Percentiles rank a stretch among this genome's conserved stretches.
Evolutionary conservation across 2,113 vertebrate genomes (phyloP).

Genomic region (Egretta garzetta): DNA sequence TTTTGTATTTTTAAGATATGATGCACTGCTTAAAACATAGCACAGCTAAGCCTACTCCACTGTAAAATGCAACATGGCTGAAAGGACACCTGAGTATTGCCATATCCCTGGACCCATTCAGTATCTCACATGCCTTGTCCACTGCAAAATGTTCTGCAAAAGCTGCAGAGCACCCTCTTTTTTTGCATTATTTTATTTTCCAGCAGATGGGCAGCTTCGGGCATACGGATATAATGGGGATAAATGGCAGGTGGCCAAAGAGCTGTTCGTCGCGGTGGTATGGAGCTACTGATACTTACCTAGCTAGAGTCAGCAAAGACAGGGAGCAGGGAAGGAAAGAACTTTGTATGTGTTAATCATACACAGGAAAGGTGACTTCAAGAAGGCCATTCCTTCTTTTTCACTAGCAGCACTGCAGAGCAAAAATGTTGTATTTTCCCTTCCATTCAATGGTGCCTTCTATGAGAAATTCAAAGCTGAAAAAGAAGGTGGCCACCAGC

Average conservation of each 20-base stretch:
- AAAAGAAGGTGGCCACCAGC: background rate
- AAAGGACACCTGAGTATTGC: background rate
- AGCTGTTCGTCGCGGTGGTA: background rate
- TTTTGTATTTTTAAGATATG: background rate
- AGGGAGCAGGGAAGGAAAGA: background rate
- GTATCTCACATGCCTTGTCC: background rate
- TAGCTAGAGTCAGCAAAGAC: background rate
- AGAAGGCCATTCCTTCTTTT: background rate
- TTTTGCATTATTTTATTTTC: background rate
- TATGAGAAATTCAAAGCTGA: background rate
- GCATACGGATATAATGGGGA: background rate
- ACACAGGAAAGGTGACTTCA: background rate
- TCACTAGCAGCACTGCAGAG: background rate
- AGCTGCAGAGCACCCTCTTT: background rate
- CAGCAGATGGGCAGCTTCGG: background rate
- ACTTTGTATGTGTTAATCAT: fast-evolving
- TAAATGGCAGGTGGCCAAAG: background rate
- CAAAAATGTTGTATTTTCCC: background rate
- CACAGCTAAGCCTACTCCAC: background rate
- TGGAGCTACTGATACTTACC: background rate
- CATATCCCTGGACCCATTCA: background rate
- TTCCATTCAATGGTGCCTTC: background rate
- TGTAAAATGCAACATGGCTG: fast-evolving
- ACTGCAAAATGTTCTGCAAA: background rate
- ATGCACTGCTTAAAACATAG: background rate